These are phyloP conservation scores for Meandrina meandrites DNA, from an alignment of 92 coral and sea anemone species.

Conservation along the genomic window DNA sequence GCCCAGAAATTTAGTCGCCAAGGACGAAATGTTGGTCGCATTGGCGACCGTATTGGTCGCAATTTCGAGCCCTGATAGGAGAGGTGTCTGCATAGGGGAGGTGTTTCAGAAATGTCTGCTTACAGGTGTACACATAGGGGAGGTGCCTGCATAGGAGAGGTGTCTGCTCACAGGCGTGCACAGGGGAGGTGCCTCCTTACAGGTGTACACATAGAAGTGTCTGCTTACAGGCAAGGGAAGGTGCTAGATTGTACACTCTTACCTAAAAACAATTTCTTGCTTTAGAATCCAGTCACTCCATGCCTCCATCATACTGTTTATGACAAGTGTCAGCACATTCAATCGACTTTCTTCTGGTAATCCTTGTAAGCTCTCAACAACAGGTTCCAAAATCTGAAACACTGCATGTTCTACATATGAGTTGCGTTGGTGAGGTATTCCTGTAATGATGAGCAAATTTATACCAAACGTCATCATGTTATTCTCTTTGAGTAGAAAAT, in stretches of 20 bases:
- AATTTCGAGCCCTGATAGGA: neutral
- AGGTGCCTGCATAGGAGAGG: neutral
- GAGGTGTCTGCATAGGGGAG: slow-evolving; percentile 4
- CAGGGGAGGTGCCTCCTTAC: neutral
- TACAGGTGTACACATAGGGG: neutral
- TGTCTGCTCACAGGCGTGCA: neutral
- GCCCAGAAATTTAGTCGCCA: too few relatives aligned
- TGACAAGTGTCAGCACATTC: slow-evolving; percentile 67
- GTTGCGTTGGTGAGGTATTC: slow-evolving; percentile 76
- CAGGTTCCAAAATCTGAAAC: slow-evolving; percentile 86
- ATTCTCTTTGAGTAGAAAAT: too few relatives aligned
- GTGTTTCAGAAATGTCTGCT: too few relatives aligned
- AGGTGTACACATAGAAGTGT: too few relatives aligned
- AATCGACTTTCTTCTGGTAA: slow-evolving; percentile 63
- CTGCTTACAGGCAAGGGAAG: neutral
- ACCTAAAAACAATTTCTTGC: slow-evolving; percentile 91
- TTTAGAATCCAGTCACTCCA: slow-evolving; percentile 93
- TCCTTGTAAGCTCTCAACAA: slow-evolving; percentile 63
- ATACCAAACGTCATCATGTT: too few relatives aligned
- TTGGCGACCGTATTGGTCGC: too few relatives aligned
- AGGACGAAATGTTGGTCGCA: too few relatives aligned
- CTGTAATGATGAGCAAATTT: slow-evolving; percentile 34
- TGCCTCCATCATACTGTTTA: slow-evolving; percentile 88
- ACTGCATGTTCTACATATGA: slow-evolving; percentile 91
- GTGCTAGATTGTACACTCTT: neutral